Evolutionary conservation across 2,888 invertebrate genomes (phyloP).

Genomic region (Epicampocera succincta): DNA sequence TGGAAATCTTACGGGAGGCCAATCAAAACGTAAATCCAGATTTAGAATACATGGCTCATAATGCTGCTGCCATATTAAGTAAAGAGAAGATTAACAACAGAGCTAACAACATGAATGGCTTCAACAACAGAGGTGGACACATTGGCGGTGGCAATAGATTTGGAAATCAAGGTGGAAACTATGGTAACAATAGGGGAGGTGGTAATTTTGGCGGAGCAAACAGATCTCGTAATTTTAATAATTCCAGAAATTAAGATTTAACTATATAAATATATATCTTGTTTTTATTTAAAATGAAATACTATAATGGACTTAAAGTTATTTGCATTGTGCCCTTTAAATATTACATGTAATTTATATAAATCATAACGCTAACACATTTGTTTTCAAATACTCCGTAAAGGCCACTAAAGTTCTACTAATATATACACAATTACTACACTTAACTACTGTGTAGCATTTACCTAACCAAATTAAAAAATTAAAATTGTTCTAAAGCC

Average conservation of each 20-base stretch:
- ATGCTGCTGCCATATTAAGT: slow-evolving; percentile 77
- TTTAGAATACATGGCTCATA: slow-evolving; percentile 88
- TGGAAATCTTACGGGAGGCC: slow-evolving; percentile 93
- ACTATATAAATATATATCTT: background rate
- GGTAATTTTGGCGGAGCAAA: slow-evolving; percentile 64
- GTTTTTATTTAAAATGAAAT: background rate
- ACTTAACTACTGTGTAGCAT: slow-evolving; percentile 57
- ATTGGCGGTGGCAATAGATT: slow-evolving; percentile 67
- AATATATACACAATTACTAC: slow-evolving; percentile 46
- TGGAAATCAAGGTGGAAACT: slow-evolving; percentile 64
- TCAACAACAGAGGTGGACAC: slow-evolving; percentile 72
- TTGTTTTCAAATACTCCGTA: slow-evolving; percentile 16
- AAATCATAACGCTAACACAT: background rate
- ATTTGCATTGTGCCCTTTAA: background rate
- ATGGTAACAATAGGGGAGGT: slow-evolving; percentile 63
- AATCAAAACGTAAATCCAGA: slow-evolving; percentile 94
- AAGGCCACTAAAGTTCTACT: slow-evolving; percentile 27
- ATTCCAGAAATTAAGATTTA: slow-evolving; percentile 63
- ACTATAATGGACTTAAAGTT: slow-evolving; percentile 8
- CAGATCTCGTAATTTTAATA: slow-evolving; percentile 72
- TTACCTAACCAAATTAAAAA: slow-evolving; percentile 47
- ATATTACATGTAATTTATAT: background rate
- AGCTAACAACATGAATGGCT: slow-evolving; percentile 81
- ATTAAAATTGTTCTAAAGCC: slow-evolving; percentile 21
- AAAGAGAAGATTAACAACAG: slow-evolving; percentile 78